Evolutionary conservation across 2,113 vertebrate genomes (phyloP), one percentile per base, ranked within the genome.

Genomic region (Astur gentilis): DNA sequence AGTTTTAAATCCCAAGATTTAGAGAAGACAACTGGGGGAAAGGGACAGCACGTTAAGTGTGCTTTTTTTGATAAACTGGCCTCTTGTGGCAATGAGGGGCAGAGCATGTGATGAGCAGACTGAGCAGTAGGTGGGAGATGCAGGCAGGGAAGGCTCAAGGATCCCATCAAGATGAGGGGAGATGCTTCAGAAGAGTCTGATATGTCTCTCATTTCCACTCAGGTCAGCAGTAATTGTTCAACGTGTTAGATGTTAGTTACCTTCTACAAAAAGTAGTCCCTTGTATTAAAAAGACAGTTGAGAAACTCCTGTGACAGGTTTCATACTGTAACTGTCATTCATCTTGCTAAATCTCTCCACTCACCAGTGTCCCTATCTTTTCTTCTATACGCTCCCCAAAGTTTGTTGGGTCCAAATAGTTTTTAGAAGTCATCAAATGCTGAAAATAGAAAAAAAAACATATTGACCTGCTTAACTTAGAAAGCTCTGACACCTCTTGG

Each of bases 381-480:
- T 84, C 55, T n/a, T 66, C 77, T 62, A 23, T 64, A 61, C 13
- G 50, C 5, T 70, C 66, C 54, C 42, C 34, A 29, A 85, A 91
- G 40, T 94, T 72, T 87, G n/a, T 22, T 95, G 47, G 69, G 38
- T 49, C 66, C 87, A 90, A 52, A 78, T 38, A 81, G 62, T 88
- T 94, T 93, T 87, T 20, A 89, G 50, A 89, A 93, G 76, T 89
- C 83, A 93, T 44, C 60, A 60, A 81, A 82, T 69, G 75, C 44
- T 71, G 82, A 93, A 96, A 91, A 94, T 45, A 88, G 83, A 62
- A 88, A 80, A 88, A 80, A 26, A 1, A 67, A 1, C 80, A 87
- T 85, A 90, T 76, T 91, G 93, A 96, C 87, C 84, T 83, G 96
- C 91, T 95, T 96, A 91, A 93, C 84, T 93, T 91, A 49, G 87